phyloP scores from a whole-genome alignment of 2,888 invertebrate genomes.

The Dicycla oo region DNA sequence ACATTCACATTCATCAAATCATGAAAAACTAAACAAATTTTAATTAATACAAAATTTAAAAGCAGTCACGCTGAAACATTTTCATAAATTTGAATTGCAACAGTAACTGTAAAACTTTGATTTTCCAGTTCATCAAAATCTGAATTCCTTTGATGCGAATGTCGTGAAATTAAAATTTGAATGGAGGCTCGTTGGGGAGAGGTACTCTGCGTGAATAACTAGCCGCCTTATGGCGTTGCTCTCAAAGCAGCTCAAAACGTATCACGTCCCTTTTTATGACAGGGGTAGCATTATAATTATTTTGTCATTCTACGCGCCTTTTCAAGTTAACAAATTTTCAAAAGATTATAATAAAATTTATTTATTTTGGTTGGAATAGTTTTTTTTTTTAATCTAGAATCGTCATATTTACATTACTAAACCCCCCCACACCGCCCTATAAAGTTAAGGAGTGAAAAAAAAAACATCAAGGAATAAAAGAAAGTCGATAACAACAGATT shows the following conservation, averaged over 20 bases:
- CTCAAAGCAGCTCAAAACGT: constrained; percentile 3
- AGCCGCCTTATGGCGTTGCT: neutral
- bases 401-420: neutral
- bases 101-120: constrained; percentile 46
- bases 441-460: neutral
- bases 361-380: neutral
- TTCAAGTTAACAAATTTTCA: neutral
- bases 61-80: constrained; percentile 32
- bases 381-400: neutral
- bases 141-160: constrained; percentile 47
- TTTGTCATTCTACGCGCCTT: neutral
- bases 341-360: neutral
- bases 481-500: constrained; percentile 18
- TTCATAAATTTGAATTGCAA: constrained; percentile 62
- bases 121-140: constrained; percentile 51
- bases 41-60: constrained; percentile 28
- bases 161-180: constrained; percentile 43
- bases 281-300: constrained; percentile 22
- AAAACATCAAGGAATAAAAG: constrained; percentile 21
- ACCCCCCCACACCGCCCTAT: neutral
- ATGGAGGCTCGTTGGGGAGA: constrained; percentile 19
- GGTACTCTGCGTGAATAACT: constrained; percentile 26
- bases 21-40: neutral
- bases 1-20: neutral
- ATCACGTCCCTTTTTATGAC: constrained; percentile 22